Evolutionary conservation across 1,140 invertebrate species (phyloP), one percentile per base, ranked within the genome.

Genomic region (Cecropterus lyciades): DNA sequence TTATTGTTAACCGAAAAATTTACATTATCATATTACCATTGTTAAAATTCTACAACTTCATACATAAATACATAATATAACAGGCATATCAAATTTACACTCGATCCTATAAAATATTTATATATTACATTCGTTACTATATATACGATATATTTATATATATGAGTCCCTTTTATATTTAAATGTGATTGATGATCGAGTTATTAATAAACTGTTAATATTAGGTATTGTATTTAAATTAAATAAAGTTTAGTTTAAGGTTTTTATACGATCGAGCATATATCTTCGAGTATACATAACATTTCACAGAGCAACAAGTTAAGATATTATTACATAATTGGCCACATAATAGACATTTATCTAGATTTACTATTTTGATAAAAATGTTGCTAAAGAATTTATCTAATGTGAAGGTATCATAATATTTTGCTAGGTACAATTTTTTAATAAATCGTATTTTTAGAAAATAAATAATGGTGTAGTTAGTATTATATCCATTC

Each of bases 1-100:
- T 89, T 80, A 85, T 86, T 87, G 80, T 78, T 82, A 88, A 90
- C 78, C 77, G 74, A 87, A 89, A 79, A 89, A 87, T 85, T 77
- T 89, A 87, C 85, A 88, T 79, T 82, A 79, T 80, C 55, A 42
- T 43, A 27, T 15, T 24, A 49, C 24, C 17, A 52, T 77, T 67
- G 73, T 81, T 80, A 76, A 79, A 82, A 79, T 71, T 75, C 84
- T 87, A 87, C 83, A 85, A 82, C 75, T 81, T 80, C 83, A 82
- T 85, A 88, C 80, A 87, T 86, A 89, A 77, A 87, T 85, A 85
- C 73, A 79, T 78, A 78, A 76, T 60, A 75, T 75, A 78, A 80
- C 76, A 81, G 73, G 72, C 72, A 69, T 56, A 13, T 56, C 40
- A 56, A 15, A 42, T 13, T 56, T 42, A 20, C 8, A 30, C 10